A percentile compares a stretch with the other conserved stretches of the same genome.
Conservation (phyloP, 2,113 vertebrate species). For the Condylura cristata region DNA sequence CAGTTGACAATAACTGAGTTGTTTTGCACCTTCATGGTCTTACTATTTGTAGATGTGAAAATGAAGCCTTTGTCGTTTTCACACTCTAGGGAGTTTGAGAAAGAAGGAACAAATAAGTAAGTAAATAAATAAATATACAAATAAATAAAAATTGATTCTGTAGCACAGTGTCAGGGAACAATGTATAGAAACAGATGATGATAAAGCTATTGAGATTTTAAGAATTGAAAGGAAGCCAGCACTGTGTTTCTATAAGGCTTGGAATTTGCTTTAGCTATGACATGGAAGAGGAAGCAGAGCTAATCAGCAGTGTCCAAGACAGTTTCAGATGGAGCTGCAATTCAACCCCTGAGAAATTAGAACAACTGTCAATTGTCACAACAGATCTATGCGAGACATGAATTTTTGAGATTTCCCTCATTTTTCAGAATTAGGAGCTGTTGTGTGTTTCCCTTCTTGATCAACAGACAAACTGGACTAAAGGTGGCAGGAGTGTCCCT, state of each 20-base stretch:
- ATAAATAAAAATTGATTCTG: background rate
- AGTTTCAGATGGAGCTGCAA: background rate
- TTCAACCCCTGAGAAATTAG: background rate
- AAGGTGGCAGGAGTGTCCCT: background rate
- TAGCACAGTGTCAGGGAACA: background rate
- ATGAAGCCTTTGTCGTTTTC: conserved; percentile 56
- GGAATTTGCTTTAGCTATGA: background rate
- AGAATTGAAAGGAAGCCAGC: background rate
- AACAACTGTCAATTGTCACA: background rate
- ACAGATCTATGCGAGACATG: background rate
- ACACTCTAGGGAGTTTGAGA: conserved; percentile 28
- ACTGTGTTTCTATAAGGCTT: background rate
- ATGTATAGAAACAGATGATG: background rate
- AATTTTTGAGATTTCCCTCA: background rate
- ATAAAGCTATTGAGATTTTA: background rate
- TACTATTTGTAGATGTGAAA: background rate
- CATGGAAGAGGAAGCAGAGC: background rate
- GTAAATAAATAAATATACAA: no score
- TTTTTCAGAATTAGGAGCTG: background rate
- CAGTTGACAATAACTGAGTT: conserved; percentile 67
- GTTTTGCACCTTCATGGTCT: conserved; percentile 66
- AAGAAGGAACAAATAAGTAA: background rate
- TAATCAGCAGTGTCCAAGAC: background rate
- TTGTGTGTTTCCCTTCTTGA: background rate
- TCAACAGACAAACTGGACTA: background rate